These are phyloP conservation scores for Dendropsophus ebraccatus DNA, from an alignment of 2,113 vertebrate species.

Conservation along the genomic window DNA sequence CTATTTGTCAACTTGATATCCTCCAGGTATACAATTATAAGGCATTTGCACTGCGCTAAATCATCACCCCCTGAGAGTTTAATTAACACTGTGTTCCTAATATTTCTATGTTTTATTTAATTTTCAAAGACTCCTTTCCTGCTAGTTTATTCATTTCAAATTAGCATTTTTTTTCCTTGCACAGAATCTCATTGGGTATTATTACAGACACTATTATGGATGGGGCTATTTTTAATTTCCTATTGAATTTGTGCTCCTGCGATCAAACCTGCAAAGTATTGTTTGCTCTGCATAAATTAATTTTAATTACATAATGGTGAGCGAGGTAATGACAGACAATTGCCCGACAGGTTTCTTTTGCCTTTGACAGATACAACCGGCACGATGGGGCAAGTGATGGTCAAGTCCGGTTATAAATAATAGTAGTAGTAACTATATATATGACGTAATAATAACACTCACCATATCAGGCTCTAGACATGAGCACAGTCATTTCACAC, in stretches of 20 bases:
- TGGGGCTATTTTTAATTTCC: not conserved
- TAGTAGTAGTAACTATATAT: no score
- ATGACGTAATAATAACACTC: no score
- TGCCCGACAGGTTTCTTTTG: not conserved
- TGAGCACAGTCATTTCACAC: no score
- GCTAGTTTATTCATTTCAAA: slow-evolving; percentile 34
- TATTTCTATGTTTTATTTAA: slow-evolving; percentile 45
- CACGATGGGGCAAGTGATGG: not conserved
- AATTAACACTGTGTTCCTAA: slow-evolving; percentile 47
- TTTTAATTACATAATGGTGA: slow-evolving; percentile 11
- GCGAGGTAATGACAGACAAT: not conserved
- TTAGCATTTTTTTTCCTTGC: slow-evolving; percentile 31
- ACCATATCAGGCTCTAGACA: no score
- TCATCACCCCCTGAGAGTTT: slow-evolving; percentile 26
- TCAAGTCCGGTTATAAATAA: not conserved
- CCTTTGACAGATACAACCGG: not conserved
- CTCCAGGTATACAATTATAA: slow-evolving; percentile 45
- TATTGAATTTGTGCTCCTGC: not conserved
- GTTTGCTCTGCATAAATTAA: not conserved
- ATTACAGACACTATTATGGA: not conserved
- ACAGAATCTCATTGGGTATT: not conserved
- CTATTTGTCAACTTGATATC: slow-evolving; percentile 44
- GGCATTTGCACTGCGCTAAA: slow-evolving; percentile 25
- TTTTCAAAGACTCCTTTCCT: slow-evolving; percentile 36
- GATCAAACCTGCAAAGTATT: not conserved